These are phyloP conservation scores for Melanerpes formicivorus DNA, from an alignment of 2,113 vertebrate species.

Conservation along the genomic window DNA sequence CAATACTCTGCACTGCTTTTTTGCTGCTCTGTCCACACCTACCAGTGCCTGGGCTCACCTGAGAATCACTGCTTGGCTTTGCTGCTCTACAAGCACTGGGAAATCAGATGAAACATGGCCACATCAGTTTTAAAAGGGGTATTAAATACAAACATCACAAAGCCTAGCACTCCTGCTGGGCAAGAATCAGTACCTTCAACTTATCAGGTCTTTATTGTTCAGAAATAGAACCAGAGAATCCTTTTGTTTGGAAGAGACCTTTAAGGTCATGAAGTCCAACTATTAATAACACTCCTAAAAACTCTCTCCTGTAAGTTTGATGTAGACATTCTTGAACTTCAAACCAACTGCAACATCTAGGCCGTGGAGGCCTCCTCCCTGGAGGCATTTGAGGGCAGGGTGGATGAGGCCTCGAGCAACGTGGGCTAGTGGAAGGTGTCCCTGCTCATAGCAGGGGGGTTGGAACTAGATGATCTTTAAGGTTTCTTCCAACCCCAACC, in stretches of 20 bases:
- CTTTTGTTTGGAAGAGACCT: too few species aligned
- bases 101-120: neutral
- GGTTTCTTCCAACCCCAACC: too few species aligned
- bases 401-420: too few species aligned
- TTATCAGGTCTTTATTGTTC: neutral
- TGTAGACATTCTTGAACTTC: neutral
- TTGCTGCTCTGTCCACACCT: neutral
- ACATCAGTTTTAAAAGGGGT: neutral
- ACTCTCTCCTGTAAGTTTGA: neutral
- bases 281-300: neutral
- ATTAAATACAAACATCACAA: neutral
- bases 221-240: neutral
- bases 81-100: neutral
- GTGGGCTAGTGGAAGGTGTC: too few species aligned
- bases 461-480: too few species aligned
- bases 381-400: too few species aligned
- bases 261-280: too few species aligned
- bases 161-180: neutral
- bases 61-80: neutral
- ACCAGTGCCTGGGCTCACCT: neutral
- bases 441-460: too few species aligned
- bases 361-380: too few species aligned
- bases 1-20: fast-evolving
- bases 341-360: neutral
- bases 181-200: neutral